Conservation (phyloP, 1,140 invertebrate genomes). For the Zelostemma sp. region DNA sequence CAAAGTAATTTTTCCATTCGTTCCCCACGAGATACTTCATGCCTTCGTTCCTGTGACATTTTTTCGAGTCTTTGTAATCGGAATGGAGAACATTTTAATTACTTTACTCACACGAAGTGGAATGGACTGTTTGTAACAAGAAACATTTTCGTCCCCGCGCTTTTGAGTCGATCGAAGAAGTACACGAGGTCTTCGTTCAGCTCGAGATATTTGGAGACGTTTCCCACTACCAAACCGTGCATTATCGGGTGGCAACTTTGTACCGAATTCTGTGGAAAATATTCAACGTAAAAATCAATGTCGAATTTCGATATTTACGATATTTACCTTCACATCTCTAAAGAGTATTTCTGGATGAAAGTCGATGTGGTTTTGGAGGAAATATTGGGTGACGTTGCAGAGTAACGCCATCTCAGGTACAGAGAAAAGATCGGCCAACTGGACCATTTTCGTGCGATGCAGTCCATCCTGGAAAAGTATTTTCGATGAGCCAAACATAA, state of each 20-base stretch:
- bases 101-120: slow-evolving; percentile 91
- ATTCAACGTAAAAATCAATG: no score
- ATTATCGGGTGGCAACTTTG: slow-evolving; percentile 91
- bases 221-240: slow-evolving; percentile 86
- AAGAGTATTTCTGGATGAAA: slow-evolving; percentile 97
- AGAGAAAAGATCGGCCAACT: slow-evolving; percentile 96
- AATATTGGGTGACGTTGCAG: slow-evolving; percentile 94
- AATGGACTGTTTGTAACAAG: slow-evolving; percentile 97
- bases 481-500: slow-evolving; percentile 10
- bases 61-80: slow-evolving; percentile 14
- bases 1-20: slow-evolving; percentile 93
- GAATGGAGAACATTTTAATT: no score
- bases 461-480: slow-evolving; percentile 53
- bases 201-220: slow-evolving; percentile 86
- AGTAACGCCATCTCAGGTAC: slow-evolving; percentile 95
- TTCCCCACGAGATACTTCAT: slow-evolving; percentile 91
- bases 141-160: slow-evolving; percentile 90
- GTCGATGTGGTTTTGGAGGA: slow-evolving; percentile 88
- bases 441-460: slow-evolving; percentile 84
- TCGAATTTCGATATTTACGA: no score
- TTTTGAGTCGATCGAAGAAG: slow-evolving; percentile 83
- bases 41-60: slow-evolving; percentile 83
- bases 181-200: slow-evolving; percentile 80
- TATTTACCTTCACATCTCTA: slow-evolving; percentile 90
- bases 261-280: slow-evolving; percentile 82